Evolutionary conservation across 1,140 invertebrate species (phyloP).

Genomic region (Danaus melanippus): DNA sequence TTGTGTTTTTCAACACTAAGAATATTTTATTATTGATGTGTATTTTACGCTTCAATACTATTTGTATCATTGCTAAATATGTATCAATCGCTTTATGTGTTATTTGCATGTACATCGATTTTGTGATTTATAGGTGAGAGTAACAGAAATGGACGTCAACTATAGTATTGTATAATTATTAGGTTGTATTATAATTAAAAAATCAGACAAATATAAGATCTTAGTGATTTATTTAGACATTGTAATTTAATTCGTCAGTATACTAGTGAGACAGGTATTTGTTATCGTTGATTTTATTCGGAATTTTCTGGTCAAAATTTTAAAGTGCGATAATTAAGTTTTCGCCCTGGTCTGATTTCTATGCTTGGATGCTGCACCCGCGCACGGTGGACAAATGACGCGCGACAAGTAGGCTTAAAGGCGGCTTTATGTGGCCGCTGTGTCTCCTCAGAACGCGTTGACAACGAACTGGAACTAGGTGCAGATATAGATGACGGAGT

Average conservation of each 20-base stretch:
- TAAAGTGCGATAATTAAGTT: slow-evolving; percentile 14
- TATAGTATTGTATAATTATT: too few species aligned
- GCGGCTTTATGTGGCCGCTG: slow-evolving; percentile 74
- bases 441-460: slow-evolving; percentile 76
- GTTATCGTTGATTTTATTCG: too few species aligned
- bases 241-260: too few species aligned
- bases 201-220: too few species aligned
- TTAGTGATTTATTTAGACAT: too few species aligned
- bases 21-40: slow-evolving; percentile 9
- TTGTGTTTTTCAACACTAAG: slow-evolving; percentile 10
- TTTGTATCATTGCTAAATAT: slow-evolving; percentile 14
- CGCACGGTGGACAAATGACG: slow-evolving; percentile 40
- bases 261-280: too few species aligned
- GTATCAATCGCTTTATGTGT: slow-evolving; percentile 24
- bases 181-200: too few species aligned
- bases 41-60: slow-evolving; percentile 11
- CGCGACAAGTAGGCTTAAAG: slow-evolving; percentile 67
- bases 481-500: slow-evolving; percentile 87
- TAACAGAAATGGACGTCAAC: too few species aligned
- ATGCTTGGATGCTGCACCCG: slow-evolving; percentile 61
- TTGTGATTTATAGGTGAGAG: too few species aligned
- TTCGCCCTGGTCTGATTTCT: slow-evolving; percentile 63
- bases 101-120: slow-evolving; percentile 23
- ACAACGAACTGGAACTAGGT: slow-evolving; percentile 76
- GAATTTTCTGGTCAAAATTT: too few species aligned